phyloP scores from a whole-genome alignment of 2,797 vertebrate genomes.

The Phrynocephalus forsythii region DNA sequence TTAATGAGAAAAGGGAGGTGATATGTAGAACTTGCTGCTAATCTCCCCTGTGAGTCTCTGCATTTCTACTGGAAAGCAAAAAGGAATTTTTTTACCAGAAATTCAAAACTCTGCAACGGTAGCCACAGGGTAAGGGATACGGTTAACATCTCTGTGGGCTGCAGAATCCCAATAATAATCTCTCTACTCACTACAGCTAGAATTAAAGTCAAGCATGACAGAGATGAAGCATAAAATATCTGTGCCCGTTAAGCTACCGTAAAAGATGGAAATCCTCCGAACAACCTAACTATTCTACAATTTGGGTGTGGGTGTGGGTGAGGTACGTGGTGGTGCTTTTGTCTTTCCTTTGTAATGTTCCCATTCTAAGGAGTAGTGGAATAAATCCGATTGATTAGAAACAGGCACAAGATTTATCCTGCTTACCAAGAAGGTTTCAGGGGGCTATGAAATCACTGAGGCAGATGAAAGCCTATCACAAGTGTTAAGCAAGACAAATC shows the following conservation, averaged over 20 bases:
- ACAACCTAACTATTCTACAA: not conserved
- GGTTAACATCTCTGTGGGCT: not conserved
- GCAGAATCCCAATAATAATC: not conserved
- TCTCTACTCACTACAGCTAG: not conserved
- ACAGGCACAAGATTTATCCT: conserved; percentile 29
- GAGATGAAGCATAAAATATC: not conserved
- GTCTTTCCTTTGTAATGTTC: not conserved
- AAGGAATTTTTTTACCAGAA: too few relatives aligned
- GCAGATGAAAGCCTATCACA: conserved; percentile 32
- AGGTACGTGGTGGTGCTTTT: not conserved
- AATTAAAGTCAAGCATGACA: not conserved
- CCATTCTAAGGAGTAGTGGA: not conserved
- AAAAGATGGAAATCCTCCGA: not conserved
- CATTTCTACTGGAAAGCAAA: too few relatives aligned
- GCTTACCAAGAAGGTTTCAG: conserved; percentile 15
- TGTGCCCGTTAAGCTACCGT: not conserved
- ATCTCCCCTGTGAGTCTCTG: too few relatives aligned
- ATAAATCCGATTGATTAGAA: not conserved
- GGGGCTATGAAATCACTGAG: conserved; percentile 37
- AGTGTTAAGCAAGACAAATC: conserved; percentile 42
- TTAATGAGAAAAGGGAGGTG: too few relatives aligned
- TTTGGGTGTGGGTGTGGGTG: too few relatives aligned
- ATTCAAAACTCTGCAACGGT: too few relatives aligned
- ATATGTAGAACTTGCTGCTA: too few relatives aligned
- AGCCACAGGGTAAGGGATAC: not conserved